Evolutionary conservation across 1,140 invertebrate genomes (phyloP).

Genomic region (Drosophila teissieri): DNA sequence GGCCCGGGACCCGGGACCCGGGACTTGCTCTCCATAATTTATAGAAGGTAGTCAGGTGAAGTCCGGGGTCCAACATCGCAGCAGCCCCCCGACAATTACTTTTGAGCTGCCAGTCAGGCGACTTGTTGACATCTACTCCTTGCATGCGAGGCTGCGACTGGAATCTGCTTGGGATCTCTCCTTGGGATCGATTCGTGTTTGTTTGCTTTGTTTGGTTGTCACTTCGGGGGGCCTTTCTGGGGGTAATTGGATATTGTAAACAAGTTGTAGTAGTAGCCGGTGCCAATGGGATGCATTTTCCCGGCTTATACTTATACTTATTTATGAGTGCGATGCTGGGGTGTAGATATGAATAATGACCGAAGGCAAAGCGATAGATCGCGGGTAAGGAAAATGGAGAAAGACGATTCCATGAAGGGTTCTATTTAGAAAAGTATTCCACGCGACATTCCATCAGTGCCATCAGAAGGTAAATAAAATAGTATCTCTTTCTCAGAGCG

Average conservation of each 20-base stretch:
- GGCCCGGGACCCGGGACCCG: conserved; percentile 15
- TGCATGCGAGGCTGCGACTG: conserved; percentile 29
- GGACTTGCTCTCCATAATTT: conserved; percentile 73
- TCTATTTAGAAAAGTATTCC: not conserved
- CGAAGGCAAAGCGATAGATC: conserved; percentile 57
- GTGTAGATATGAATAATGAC: conserved; percentile 71
- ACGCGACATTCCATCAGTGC: conserved; percentile 24
- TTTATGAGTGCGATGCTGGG: conserved; percentile 54
- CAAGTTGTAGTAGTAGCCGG: conserved; percentile 62
- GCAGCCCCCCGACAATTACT: conserved; percentile 64
- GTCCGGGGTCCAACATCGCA: conserved; percentile 43
- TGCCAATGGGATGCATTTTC: conserved; percentile 36
- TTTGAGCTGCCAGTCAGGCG: conserved; percentile 75
- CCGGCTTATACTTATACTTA: conserved; percentile 42
- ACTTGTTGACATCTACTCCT: conserved; percentile 73
- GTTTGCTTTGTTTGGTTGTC: conserved; percentile 43
- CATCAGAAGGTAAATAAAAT: conserved; percentile 10
- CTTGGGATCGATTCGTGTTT: conserved; percentile 40
- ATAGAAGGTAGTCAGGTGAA: conserved; percentile 81
- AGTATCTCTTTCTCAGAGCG: not conserved
- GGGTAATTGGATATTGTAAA: conserved; percentile 80
- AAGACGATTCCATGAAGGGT: too few species aligned
- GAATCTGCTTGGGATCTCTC: conserved; percentile 28
- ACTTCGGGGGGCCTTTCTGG: conserved; percentile 61
- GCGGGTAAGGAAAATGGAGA: not conserved